Evolutionary conservation across 2,113 vertebrate genomes (phyloP), one percentile per base, ranked within the genome.

Genomic region (Chloroceryle aenea): DNA sequence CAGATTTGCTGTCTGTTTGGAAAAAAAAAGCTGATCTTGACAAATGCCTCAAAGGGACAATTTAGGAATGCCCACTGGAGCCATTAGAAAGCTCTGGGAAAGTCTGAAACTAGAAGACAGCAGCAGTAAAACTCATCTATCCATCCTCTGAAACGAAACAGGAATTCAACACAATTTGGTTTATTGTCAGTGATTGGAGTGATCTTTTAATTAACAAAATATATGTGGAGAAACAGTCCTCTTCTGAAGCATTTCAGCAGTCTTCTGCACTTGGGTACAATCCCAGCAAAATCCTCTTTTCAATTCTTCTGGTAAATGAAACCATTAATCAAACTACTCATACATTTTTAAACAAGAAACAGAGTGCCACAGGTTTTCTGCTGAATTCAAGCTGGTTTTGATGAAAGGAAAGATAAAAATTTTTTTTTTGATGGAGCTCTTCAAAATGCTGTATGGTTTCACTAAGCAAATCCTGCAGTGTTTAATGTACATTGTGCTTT

Each of bases 321-420:
- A 79, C 42, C n/a, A 90, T 96, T 95, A 89, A 95, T 86, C 91
- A 91, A 84, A 47, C 42, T 67, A 34, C 55, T 96, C 72, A 74
- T 71, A 45, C 45, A 87, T 94, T 93, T 97, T 91, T 82, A 95
- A 94, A 76, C 29, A 74, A 86, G 56, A 86, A 89, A 58, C 43
- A 77, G 47, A 62, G 21, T 74, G 53, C 12, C 4, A 22, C 36
- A 68, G 62, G 61, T 90, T 93, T 95, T 61, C 68, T 92, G 58
- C 58, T 82, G 30, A 56, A 86, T 92, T 95, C 90, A 90, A 89
- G 58, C 62, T 90, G 62, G 25, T 93, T 81, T 36, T 79, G 66
- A 81, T 92, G 64, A 87, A 96, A 91, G 40, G 10, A 19, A 63
- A 94, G 72, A 94, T 90, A 3, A 96, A 88, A 95, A 84, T 56